These are phyloP conservation scores for Corythornis madagascariensis DNA, from an alignment of 2,113 vertebrate genomes.

Conservation along the genomic window DNA sequence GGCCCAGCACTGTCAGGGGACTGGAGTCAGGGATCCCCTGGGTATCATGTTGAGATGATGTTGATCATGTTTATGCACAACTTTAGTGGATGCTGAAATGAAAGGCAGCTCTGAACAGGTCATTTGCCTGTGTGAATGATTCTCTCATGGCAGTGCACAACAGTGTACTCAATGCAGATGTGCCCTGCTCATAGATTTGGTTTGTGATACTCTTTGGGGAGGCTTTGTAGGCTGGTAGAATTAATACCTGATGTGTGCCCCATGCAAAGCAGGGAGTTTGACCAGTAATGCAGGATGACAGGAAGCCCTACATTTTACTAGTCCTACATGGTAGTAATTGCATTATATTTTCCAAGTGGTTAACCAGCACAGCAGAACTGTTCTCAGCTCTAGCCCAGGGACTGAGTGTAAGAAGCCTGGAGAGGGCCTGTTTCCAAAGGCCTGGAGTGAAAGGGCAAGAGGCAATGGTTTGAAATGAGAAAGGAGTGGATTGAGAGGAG, in stretches of 20 bases:
- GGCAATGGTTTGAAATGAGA: too few species aligned
- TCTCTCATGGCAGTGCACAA: not conserved
- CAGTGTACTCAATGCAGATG: not conserved
- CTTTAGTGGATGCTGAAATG: not conserved
- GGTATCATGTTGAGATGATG: not conserved
- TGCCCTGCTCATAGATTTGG: not conserved
- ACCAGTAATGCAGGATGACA: not conserved
- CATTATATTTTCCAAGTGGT: not conserved
- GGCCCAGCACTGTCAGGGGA: not conserved
- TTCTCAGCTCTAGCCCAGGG: not conserved
- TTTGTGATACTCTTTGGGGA: not conserved
- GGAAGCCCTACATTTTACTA: not conserved
- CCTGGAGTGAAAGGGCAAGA: too few species aligned
- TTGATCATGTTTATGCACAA: fast-evolving
- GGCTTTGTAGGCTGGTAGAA: not conserved
- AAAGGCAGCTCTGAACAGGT: not conserved
- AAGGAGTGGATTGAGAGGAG: too few species aligned
- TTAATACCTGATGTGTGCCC: not conserved
- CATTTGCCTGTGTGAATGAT: not conserved
- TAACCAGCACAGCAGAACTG: not conserved
- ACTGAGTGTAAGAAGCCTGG: not conserved
- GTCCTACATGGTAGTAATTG: not conserved
- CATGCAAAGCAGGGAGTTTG: not conserved
- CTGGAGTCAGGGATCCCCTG: not conserved
- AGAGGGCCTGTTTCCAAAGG: too few species aligned